Percentiles rank a stretch among this genome's conserved stretches.
These are phyloP conservation scores for Serinus canaria DNA, from an alignment of 2,113 vertebrate genomes.

Conservation along the genomic window DNA sequence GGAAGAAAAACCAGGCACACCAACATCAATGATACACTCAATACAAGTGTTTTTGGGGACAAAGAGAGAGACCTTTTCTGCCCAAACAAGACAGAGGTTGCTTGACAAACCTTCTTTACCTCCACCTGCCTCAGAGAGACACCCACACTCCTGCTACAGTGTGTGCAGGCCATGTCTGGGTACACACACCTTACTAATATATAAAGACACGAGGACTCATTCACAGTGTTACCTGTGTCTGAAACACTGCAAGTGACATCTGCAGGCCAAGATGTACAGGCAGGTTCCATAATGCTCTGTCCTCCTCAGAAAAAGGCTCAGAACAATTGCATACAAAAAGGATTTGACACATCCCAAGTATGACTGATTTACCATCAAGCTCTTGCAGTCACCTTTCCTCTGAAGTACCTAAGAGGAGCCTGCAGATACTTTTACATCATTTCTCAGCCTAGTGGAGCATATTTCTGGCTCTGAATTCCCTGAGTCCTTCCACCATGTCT, in stretches of 20 bases:
- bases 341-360: background rate
- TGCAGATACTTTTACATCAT: background rate
- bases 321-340: background rate
- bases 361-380: background rate
- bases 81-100: background rate
- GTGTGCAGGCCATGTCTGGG: background rate
- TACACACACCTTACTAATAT: rapidly evolving
- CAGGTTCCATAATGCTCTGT: background rate
- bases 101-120: background rate
- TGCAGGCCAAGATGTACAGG: background rate
- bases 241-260: background rate
- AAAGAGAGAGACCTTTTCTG: background rate
- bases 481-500: background rate
- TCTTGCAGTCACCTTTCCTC: background rate
- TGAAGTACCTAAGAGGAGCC: background rate
- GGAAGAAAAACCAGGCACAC: background rate
- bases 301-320: background rate
- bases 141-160: rapidly evolving
- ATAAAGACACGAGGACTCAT: rapidly evolving
- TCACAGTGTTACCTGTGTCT: rapidly evolving
- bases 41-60: rapidly evolving
- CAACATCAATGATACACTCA: background rate
- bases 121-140: rapidly evolving
- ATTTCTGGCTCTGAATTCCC: background rate
- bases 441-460: background rate